Conservation (phyloP, 2,113 vertebrate species). For the Eretmochelys imbricata region DNA sequence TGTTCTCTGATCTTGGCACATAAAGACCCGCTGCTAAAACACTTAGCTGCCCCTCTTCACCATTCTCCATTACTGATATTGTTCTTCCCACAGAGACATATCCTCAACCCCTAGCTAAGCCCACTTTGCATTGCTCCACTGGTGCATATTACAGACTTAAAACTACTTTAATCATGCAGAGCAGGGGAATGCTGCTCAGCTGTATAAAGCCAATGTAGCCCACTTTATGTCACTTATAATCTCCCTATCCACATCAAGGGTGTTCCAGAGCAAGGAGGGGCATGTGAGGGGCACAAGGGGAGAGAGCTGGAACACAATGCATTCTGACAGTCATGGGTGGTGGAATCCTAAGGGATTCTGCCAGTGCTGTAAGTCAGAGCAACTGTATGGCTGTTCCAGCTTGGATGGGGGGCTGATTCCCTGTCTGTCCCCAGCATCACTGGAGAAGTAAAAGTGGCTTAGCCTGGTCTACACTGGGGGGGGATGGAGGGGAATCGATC, state of each 20-base stretch:
- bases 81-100: background rate
- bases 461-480: no score
- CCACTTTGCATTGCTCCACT: background rate
- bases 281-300: background rate
- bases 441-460: background rate
- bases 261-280: background rate
- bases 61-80: background rate
- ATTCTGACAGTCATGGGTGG: background rate
- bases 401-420: background rate
- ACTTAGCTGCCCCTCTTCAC: background rate
- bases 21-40: background rate
- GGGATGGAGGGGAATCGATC: no score
- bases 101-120: background rate
- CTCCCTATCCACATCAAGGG: background rate
- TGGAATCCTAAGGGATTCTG: background rate
- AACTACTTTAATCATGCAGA: background rate
- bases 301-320: background rate
- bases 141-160: background rate
- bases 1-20: background rate
- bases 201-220: background rate
- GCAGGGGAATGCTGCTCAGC: background rate
- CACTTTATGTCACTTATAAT: background rate
- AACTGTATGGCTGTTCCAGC: background rate
- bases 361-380: background rate
- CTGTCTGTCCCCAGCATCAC: background rate